Base-by-base conservation (phyloP, 2,797 vertebrate genomes). In the Onychomys torridus region DNA sequence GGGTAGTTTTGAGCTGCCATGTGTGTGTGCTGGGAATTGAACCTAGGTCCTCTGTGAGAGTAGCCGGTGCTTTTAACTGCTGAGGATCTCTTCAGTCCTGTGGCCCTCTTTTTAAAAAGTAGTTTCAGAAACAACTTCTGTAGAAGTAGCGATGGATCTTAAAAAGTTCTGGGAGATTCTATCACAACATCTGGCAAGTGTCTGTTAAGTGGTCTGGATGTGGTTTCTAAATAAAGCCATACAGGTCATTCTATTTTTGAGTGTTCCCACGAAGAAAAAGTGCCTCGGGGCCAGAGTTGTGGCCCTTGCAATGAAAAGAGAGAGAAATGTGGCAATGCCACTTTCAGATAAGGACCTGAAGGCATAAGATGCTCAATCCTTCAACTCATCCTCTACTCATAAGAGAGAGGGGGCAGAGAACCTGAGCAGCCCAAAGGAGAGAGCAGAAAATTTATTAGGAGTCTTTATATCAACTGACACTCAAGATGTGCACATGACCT, bases 161-260 rank as follows among this genome's bases (percentile, higher is more conserved):
- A 77, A 59, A 89, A 96, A 86, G 69, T 95, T 93, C 65, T 79
- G 90, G 88, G 82, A 95, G 75, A 6, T 82, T 78, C 17, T 46
- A 89, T 29, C 40, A 63, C 65, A 65, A 90, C 46, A 84, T 69
- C 52, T 29, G 13, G 5, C 63, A 82, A 93, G 65, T 69, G 37
- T 49, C 61, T 88, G 81, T 37, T 83, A 91, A 94, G 88, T 96
- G 88, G 86, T 57, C 89, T 93, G 65, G 17, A 90, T 37, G 78
- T 71, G 8, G 85, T 93, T 92, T 49, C 52, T 84, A 92, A 92
- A 94, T 86, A 86, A 94, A 88, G 55, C 77, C 82, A 40, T 5
- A 93, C 21, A 89, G 77, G 90, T 57, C 52, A 40, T 81, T 87
- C 43, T 78, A 25, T 71, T 90, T 88, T 63, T 88, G 57, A 81